Evolutionary conservation across 1,140 invertebrate species (phyloP).

Genomic region (Caenorhabditis briggsae): DNA sequence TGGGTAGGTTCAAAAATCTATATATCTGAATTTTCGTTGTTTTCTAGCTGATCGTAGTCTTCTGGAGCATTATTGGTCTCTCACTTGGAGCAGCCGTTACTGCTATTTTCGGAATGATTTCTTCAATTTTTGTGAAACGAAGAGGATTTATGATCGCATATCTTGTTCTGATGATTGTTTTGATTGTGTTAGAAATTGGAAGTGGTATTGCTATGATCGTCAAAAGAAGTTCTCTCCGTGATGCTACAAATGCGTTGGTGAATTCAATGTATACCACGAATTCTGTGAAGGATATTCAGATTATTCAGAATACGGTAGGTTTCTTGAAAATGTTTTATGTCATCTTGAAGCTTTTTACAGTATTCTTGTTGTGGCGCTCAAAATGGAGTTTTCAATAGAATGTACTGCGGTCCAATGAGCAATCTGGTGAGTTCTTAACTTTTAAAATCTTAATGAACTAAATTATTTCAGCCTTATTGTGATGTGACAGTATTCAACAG

Average conservation of each 20-base stretch:
- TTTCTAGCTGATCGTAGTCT: conserved; percentile 18
- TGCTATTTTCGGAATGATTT: conserved; percentile 27
- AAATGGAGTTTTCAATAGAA: not conserved
- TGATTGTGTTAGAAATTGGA: conserved; percentile 6
- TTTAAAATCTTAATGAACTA: not conserved
- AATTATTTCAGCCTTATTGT: conserved; percentile 1
- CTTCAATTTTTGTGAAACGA: not conserved
- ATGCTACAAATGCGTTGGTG: not conserved
- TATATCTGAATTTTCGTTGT: not conserved
- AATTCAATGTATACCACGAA: conserved; percentile 24
- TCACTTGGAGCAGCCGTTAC: not conserved
- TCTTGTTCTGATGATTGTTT: conserved; percentile 12
- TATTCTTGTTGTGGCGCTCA: conserved; percentile 10
- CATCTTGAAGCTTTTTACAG: not conserved
- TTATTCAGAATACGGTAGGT: conserved; percentile 30
- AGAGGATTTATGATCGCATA: conserved; percentile 36
- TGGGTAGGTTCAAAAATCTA: not conserved
- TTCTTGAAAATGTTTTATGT: not conserved
- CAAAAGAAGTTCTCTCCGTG: conserved; percentile 12
- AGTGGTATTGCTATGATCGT: not conserved
- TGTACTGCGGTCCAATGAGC: conserved; percentile 10
- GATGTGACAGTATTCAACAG: conserved; percentile 30
- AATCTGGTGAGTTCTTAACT: not conserved
- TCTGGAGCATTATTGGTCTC: conserved; percentile 27
- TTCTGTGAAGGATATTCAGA: conserved; percentile 9